Evolutionary conservation across 2,888 invertebrate species (phyloP).

Genomic region (Tricholauxania praeusta): DNA sequence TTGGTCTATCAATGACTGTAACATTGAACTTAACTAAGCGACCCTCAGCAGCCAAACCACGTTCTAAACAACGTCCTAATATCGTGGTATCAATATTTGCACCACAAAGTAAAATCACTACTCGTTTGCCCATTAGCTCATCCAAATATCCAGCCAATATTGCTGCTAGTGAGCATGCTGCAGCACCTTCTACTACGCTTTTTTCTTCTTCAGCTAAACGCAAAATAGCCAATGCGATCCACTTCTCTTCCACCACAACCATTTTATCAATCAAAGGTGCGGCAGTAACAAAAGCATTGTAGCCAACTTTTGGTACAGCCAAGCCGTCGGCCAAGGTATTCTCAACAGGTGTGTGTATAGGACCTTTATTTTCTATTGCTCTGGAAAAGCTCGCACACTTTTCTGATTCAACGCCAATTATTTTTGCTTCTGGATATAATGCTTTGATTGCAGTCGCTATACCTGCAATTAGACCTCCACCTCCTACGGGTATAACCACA

Average conservation of each 20-base stretch:
- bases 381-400: constrained; percentile 84
- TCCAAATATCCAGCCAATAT: constrained; percentile 81
- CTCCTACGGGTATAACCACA: constrained; percentile 86
- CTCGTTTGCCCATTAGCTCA: constrained; percentile 82
- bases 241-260: constrained; percentile 81
- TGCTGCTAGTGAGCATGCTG: constrained; percentile 84
- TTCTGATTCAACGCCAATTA: constrained; percentile 91
- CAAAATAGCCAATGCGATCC: constrained; percentile 81
- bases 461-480: constrained; percentile 88
- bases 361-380: constrained; percentile 76
- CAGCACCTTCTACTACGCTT: constrained; percentile 88
- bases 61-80: constrained; percentile 83
- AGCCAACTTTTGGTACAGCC: constrained; percentile 85
- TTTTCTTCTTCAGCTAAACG: constrained; percentile 82
- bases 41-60: constrained; percentile 86
- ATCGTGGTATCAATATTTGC: constrained; percentile 91
- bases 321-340: constrained; percentile 86
- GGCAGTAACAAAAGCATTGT: constrained; percentile 82
- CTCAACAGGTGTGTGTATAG: constrained; percentile 73
- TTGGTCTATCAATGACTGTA: constrained; percentile 71
- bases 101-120: constrained; percentile 83
- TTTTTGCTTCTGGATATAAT: constrained; percentile 79
- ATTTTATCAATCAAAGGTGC: constrained; percentile 78
- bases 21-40: constrained; percentile 77
- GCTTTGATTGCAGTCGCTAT: constrained; percentile 87